phyloP scores from a whole-genome alignment of 2,888 invertebrate genomes.

The Sphaeridia pumilis region DNA sequence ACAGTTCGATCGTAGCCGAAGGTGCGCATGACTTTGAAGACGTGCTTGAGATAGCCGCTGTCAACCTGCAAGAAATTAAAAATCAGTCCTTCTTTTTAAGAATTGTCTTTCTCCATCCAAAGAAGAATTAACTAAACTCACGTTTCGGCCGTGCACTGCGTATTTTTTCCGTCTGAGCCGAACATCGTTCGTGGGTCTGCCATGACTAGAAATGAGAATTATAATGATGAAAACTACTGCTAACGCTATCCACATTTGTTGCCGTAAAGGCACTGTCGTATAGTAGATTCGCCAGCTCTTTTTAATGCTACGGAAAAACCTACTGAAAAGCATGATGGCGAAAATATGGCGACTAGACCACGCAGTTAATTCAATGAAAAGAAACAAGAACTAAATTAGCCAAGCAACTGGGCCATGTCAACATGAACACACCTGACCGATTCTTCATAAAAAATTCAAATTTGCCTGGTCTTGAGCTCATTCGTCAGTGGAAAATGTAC shows the following conservation, averaged over 20 bases:
- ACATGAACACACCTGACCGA: too few species aligned
- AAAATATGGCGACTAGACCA: neutral
- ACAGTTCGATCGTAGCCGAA: conserved; percentile 56
- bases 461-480: neutral
- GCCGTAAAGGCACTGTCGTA: neutral
- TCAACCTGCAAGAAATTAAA: conserved; percentile 42
- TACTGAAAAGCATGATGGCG: conserved; percentile 2
- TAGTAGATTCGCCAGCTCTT: conserved; percentile 8
- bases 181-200: conserved; percentile 4
- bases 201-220: conserved; percentile 7
- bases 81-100: neutral
- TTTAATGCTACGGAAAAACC: neutral
- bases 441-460: neutral
- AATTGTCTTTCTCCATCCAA: neutral
- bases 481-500: too few species aligned
- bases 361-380: neutral
- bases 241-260: neutral
- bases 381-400: neutral
- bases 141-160: conserved; percentile 35
- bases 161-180: conserved; percentile 19
- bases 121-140: conserved; percentile 17
- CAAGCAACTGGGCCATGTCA: too few species aligned
- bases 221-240: conserved; percentile 1
- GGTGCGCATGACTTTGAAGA: conserved; percentile 61
- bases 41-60: conserved; percentile 63